Conservation (phyloP, 2,888 invertebrate species). For the Cryptophagus acutangulus region DNA sequence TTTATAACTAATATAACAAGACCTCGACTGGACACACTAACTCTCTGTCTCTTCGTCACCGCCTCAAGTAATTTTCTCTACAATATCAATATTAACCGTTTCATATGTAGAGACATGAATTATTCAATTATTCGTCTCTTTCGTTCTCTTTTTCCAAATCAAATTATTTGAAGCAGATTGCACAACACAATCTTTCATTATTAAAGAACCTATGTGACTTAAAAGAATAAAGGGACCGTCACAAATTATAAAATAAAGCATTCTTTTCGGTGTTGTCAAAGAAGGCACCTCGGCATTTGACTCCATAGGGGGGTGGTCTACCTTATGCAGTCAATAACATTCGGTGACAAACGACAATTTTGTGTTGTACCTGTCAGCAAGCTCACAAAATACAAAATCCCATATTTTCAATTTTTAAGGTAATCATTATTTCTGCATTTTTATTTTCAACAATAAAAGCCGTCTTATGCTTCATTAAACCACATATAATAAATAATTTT, state of each 20-base stretch:
- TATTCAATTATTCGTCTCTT: background rate
- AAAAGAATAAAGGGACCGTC: constrained; percentile 26
- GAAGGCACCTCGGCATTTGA: constrained; percentile 39
- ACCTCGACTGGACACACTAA: constrained; percentile 16
- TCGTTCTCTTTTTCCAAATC: background rate
- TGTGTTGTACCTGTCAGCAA: constrained; percentile 40
- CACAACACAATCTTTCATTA: too few relatives aligned
- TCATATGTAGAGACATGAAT: background rate
- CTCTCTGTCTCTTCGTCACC: constrained; percentile 8
- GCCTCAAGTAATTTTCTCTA: too few relatives aligned
- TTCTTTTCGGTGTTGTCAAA: constrained; percentile 35
- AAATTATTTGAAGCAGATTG: too few relatives aligned
- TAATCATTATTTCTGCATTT: too few relatives aligned
- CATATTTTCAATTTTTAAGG: too few relatives aligned
- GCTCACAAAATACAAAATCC: too few relatives aligned
- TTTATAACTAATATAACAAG: constrained; percentile 41
- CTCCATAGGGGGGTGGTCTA: constrained; percentile 38
- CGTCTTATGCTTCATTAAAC: too few relatives aligned
- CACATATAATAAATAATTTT: too few relatives aligned
- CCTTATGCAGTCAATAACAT: constrained; percentile 35
- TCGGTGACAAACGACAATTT: constrained; percentile 45
- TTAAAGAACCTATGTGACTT: too few relatives aligned
- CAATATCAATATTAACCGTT: too few relatives aligned
- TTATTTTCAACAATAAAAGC: too few relatives aligned
- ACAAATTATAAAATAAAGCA: constrained; percentile 28